phyloP scores from a whole-genome alignment of 2,797 vertebrate genomes.

The Myotis planiceps region DNA sequence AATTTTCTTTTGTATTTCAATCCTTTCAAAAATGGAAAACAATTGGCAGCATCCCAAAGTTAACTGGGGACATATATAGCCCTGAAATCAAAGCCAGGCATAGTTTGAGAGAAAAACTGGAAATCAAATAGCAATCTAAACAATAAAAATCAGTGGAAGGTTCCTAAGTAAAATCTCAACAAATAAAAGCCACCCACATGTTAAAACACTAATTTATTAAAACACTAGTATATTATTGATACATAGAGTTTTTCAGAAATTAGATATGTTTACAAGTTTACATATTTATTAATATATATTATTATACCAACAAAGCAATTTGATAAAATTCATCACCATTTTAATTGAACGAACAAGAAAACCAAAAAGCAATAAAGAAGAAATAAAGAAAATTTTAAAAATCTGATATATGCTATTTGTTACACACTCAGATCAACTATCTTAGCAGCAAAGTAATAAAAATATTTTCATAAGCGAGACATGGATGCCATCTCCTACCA shows the following conservation, averaged over 20 bases:
- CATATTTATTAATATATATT: neutral
- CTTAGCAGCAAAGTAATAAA: conserved; percentile 1
- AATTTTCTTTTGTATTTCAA: neutral
- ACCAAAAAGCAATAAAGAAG: neutral
- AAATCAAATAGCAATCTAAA: conserved; percentile 32
- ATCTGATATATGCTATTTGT: neutral
- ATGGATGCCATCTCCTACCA: neutral
- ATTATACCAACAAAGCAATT: neutral
- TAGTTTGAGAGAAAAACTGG: neutral
- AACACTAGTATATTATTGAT: neutral
- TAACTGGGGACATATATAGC: neutral
- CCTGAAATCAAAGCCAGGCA: neutral
- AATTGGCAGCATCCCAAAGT: conserved; percentile 18
- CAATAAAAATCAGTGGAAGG: neutral
- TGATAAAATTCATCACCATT: neutral
- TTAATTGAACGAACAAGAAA: neutral
- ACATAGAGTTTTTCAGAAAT: neutral
- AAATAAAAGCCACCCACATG: neutral
- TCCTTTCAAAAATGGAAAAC: neutral
- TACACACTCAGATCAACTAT: neutral
- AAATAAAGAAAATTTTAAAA: neutral
- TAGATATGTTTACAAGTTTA: neutral
- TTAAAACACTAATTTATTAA: neutral
- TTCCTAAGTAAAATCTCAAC: neutral
- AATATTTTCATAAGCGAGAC: neutral